These are phyloP conservation scores for Synergus laeviventris DNA, from an alignment of 2,888 invertebrate species.

Conservation along the genomic window DNA sequence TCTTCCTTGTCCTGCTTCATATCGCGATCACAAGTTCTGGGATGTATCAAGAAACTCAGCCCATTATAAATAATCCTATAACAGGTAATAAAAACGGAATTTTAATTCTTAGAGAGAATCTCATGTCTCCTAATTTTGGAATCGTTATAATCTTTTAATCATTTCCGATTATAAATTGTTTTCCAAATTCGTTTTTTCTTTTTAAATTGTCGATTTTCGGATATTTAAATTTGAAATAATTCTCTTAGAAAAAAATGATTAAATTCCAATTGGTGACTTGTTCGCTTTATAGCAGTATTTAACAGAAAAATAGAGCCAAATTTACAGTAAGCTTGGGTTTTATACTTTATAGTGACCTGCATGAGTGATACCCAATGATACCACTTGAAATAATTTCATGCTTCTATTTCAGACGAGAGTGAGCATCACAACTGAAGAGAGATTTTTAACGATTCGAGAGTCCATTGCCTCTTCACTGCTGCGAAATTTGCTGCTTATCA, in stretches of 20 bases:
- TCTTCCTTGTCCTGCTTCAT: slow-evolving; percentile 30
- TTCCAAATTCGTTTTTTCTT: too few species aligned
- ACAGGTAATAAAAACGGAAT: neutral
- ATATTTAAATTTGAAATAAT: too few species aligned
- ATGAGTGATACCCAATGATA: neutral
- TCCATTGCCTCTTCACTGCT: neutral
- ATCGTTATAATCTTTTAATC: neutral
- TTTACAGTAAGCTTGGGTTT: too few species aligned
- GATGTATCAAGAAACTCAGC: slow-evolving; percentile 19
- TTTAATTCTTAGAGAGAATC: neutral
- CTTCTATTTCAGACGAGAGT: slow-evolving; percentile 1
- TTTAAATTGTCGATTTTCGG: too few species aligned
- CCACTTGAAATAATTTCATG: slow-evolving; percentile 5
- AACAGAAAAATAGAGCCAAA: too few species aligned
- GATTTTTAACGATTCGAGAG: neutral
- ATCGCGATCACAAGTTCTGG: slow-evolving; percentile 20
- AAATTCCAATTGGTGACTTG: too few species aligned
- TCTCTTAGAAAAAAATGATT: too few species aligned
- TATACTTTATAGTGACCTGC: too few species aligned
- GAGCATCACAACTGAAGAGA: neutral
- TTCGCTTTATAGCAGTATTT: too few species aligned
- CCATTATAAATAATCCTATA: slow-evolving; percentile 11
- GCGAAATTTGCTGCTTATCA: neutral
- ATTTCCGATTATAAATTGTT: neutral
- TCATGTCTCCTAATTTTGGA: neutral